Evolutionary conservation across 1,140 invertebrate species (phyloP).

Genomic region (Hesperophylax magnus): DNA sequence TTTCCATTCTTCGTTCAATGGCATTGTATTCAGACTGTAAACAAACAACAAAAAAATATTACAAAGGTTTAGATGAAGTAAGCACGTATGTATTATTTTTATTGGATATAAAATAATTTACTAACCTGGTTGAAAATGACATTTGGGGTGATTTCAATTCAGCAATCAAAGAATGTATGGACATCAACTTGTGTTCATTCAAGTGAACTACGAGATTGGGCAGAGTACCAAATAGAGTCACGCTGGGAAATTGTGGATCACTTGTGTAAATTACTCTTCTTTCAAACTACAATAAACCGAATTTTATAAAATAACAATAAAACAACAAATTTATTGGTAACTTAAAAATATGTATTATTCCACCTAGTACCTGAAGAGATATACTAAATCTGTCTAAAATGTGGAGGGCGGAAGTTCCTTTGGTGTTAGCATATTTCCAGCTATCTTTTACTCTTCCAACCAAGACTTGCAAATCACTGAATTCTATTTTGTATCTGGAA

Average conservation of each 20-base stretch:
- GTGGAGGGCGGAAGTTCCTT: conserved; percentile 87
- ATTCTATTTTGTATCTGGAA: conserved; percentile 82
- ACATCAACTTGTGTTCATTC: conserved; percentile 86
- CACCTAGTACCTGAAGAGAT: conserved; percentile 76
- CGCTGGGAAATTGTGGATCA: conserved; percentile 88
- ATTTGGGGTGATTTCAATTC: conserved; percentile 47
- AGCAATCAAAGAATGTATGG: conserved; percentile 47
- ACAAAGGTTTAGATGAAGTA: neutral
- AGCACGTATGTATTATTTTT: neutral
- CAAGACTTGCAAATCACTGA: conserved; percentile 90
- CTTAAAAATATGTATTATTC: neutral
- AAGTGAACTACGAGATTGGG: conserved; percentile 91
- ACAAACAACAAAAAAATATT: neutral
- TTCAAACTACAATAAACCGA: conserved; percentile 73
- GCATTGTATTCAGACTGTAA: conserved; percentile 46
- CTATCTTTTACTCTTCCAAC: conserved; percentile 90
- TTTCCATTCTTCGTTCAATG: conserved; percentile 50
- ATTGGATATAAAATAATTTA: neutral
- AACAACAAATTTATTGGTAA: neutral
- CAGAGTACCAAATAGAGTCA: conserved; percentile 86
- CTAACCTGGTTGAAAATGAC: conserved; percentile 41
- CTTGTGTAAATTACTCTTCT: conserved; percentile 84
- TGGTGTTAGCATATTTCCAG: conserved; percentile 89
- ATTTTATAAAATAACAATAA: neutral
- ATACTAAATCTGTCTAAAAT: conserved; percentile 94